phyloP scores from a whole-genome alignment of 2,888 invertebrate species.

The Sclerodermus sp. region DNA sequence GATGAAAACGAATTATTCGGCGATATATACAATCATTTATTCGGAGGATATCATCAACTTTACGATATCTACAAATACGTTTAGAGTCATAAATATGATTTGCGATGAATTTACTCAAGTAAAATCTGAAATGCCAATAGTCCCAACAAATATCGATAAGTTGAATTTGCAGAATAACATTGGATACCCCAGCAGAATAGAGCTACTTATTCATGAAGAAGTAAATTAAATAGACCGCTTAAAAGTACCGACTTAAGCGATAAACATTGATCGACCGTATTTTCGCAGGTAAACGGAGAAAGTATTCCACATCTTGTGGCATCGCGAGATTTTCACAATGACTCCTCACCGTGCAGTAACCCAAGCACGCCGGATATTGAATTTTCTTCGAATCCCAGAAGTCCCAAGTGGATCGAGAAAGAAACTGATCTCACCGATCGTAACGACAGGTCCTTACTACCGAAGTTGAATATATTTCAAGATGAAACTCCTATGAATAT shows the following conservation, averaged over 20 bases:
- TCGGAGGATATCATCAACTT: constrained; percentile 69
- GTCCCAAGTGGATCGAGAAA: constrained; percentile 57
- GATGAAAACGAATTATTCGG: constrained; percentile 41
- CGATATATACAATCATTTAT: constrained; percentile 71
- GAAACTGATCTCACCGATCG: constrained; percentile 65
- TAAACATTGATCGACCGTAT: no score
- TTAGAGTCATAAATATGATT: constrained; percentile 63
- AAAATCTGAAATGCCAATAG: constrained; percentile 43
- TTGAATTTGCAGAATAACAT: constrained; percentile 66
- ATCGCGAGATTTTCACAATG: constrained; percentile 26
- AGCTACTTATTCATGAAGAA: constrained; percentile 43
- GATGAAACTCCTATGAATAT: constrained; percentile 62
- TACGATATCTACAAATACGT: constrained; percentile 69
- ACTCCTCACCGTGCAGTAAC: constrained; percentile 31
- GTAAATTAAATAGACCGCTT: constrained; percentile 24
- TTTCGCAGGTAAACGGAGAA: constrained; percentile 26
- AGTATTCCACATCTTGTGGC: constrained; percentile 29
- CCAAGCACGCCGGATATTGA: constrained; percentile 45
- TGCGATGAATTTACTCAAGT: constrained; percentile 56
- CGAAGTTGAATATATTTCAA: constrained; percentile 57
- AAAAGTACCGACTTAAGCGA: no score
- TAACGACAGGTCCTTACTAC: constrained; percentile 16
- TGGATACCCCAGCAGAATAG: constrained; percentile 51
- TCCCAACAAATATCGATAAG: constrained; percentile 39
- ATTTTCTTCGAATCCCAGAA: constrained; percentile 18